A percentile compares a stretch with the other conserved stretches of the same genome.
Conservation (phyloP, 2,113 vertebrate species). For the Pygoscelis antarcticus region DNA sequence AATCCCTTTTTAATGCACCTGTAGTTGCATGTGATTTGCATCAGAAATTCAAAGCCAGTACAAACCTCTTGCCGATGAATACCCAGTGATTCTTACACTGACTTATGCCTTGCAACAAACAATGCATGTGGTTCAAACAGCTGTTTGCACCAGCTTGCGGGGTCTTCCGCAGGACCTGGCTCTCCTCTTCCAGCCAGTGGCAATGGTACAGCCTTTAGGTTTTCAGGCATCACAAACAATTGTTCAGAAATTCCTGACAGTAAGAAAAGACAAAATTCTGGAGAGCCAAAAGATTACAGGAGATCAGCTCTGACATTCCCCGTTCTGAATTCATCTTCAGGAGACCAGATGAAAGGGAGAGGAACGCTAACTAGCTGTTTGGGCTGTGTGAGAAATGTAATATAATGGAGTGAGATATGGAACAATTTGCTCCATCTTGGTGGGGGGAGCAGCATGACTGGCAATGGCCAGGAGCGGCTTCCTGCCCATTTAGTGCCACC, state of each 20-base stretch:
- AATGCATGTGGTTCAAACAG: neutral
- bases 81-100: neutral
- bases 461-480: neutral
- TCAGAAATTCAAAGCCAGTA: slow-evolving; percentile 7
- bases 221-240: neutral
- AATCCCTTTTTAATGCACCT: neutral
- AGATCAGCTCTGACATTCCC: neutral
- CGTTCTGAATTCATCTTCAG: neutral
- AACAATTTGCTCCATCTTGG: neutral
- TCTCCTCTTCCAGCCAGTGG: neutral
- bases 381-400: neutral
- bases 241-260: neutral
- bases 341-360: neutral
- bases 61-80: neutral
- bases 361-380: neutral
- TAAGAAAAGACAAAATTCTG: neutral
- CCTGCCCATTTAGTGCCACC: neutral
- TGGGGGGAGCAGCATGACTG: neutral
- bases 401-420: neutral
- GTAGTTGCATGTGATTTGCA: neutral
- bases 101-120: neutral
- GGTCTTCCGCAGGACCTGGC: neutral
- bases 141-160: neutral
- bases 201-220: neutral
- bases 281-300: neutral